Evolutionary conservation across 2,797 vertebrate species (phyloP).

Genomic region (Cheirogaleus major): DNA sequence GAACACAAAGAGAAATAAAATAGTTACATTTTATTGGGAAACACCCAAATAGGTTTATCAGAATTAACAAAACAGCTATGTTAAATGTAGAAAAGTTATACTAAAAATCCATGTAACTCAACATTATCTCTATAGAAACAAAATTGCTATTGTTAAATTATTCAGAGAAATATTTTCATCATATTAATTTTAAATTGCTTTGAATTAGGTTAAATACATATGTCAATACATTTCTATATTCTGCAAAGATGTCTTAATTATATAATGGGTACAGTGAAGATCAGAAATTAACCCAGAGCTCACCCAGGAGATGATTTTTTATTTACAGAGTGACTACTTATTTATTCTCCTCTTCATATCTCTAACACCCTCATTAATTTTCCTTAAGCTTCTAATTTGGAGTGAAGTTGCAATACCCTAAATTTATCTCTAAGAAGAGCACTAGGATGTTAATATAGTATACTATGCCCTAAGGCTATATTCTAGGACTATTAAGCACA

Average conservation of each 20-base stretch:
- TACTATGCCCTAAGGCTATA: conserved; percentile 45
- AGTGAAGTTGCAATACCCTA: conserved; percentile 5
- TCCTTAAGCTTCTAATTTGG: conserved; percentile 68
- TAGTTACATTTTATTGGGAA: background rate
- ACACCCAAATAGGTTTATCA: background rate
- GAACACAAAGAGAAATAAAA: background rate
- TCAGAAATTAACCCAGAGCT: conserved; percentile 46
- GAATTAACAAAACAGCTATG: background rate
- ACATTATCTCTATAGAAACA: background rate
- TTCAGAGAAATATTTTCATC: conserved; percentile 22
- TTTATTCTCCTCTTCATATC: conserved; percentile 66
- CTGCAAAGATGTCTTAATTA: conserved; percentile 66
- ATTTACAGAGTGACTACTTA: conserved; percentile 72
- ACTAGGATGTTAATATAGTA: conserved; percentile 58
- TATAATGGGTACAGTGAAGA: background rate
- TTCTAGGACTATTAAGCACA: conserved; percentile 61
- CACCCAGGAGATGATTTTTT: conserved; percentile 42
- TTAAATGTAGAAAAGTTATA: background rate
- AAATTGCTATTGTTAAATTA: background rate
- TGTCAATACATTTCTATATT: conserved; percentile 53
- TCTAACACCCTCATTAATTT: conserved; percentile 79
- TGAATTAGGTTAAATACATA: background rate
- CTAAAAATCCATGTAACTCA: background rate
- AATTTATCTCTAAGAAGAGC: conserved; percentile 55
- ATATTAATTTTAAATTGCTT: conserved; percentile 57